Conservation (phyloP, 2,797 vertebrate genomes). For the Antrozous pallidus region DNA sequence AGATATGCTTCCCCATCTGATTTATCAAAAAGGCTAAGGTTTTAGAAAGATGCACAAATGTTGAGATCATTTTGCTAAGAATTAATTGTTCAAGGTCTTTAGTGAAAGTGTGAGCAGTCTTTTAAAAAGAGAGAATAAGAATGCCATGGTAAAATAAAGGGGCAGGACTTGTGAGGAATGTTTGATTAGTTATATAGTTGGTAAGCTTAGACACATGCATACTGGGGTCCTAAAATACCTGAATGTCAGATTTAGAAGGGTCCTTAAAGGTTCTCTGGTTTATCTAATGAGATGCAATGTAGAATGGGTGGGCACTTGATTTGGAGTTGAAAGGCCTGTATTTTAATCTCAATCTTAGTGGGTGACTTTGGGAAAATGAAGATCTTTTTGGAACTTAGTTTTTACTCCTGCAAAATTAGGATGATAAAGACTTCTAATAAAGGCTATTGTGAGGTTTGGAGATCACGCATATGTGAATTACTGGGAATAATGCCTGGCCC, state of each 20-base stretch:
- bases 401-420: not conserved
- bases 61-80: conserved; percentile 8
- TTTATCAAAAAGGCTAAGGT: not conserved
- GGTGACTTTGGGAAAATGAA: not conserved
- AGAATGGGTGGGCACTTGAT: not conserved
- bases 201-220: not conserved
- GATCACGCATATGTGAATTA: not conserved
- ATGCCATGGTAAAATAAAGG: not conserved
- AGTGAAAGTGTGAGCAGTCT: not conserved
- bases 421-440: not conserved
- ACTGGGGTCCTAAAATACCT: not conserved
- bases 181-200: not conserved
- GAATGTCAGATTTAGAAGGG: not conserved
- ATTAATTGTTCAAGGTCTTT: not conserved
- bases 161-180: not conserved
- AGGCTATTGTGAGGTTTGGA: not conserved
- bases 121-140: conserved; percentile 17
- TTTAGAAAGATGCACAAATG: conserved; percentile 32
- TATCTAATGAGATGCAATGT: not conserved
- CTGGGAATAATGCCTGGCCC: not conserved
- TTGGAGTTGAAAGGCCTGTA: not conserved
- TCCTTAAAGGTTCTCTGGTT: not conserved
- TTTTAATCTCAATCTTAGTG: not conserved
- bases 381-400: not conserved
- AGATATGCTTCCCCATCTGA: not conserved